phyloP scores from a whole-genome alignment of 2,888 invertebrate genomes.

The Erpobdella octoculata region DNA sequence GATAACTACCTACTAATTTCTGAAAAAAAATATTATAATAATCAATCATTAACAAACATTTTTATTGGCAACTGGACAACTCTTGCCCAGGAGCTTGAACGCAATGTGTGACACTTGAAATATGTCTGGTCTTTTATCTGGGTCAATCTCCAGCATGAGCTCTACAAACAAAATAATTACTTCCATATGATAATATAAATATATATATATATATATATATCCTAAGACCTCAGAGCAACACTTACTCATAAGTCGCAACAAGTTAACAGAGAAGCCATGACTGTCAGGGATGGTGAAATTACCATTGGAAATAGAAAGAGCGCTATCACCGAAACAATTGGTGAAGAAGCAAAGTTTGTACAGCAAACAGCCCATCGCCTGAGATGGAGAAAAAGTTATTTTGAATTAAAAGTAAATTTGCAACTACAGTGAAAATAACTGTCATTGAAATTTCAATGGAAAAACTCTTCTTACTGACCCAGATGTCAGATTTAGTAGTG shows the following conservation, averaged over 20 bases:
- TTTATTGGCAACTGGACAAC: constrained; percentile 72
- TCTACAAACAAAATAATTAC: constrained; percentile 50
- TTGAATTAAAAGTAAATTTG: neutral
- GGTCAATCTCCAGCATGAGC: constrained; percentile 76
- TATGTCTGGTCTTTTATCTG: constrained; percentile 74
- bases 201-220: neutral
- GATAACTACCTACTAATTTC: no score
- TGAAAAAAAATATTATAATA: neutral
- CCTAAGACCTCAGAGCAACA: neutral
- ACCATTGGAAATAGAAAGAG: constrained; percentile 82
- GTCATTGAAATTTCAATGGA: neutral
- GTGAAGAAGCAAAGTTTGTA: constrained; percentile 82
- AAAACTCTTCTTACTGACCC: constrained; percentile 58
- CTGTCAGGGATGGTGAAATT: constrained; percentile 75
- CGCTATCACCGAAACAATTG: constrained; percentile 81
- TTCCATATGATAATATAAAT: neutral
- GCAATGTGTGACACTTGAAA: constrained; percentile 71
- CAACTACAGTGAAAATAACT: neutral
- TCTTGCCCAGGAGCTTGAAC: constrained; percentile 64
- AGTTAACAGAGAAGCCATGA: constrained; percentile 65
- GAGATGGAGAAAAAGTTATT: neutral
- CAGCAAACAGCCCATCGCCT: constrained; percentile 78
- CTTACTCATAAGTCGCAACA: constrained; percentile 65
- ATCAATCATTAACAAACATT: constrained; percentile 52
- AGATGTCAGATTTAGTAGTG: constrained; percentile 78